These are phyloP conservation scores for Aurelia aurita DNA, from an alignment of 30 jellyfish, hydroid and myxozoan species.

Conservation along the genomic window DNA sequence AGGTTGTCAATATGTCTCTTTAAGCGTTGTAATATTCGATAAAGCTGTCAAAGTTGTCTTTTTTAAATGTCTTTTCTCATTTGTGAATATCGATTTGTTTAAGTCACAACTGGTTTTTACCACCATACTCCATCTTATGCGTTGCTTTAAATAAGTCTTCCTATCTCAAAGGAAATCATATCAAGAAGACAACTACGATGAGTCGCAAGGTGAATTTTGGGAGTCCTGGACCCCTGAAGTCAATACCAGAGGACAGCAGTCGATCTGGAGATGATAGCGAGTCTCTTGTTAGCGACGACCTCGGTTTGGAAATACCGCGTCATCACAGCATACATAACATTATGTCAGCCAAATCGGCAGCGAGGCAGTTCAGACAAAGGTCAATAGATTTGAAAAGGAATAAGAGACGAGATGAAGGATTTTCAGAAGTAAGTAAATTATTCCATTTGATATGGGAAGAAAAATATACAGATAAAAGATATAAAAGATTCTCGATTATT, in stretches of 20 bases:
- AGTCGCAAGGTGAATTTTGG: conserved; percentile 38
- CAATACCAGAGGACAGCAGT: conserved; percentile 2
- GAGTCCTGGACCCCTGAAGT: neutral
- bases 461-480: too few species aligned
- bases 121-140: too few species aligned
- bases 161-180: too few species aligned
- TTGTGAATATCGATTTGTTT: too few species aligned
- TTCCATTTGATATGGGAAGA: neutral
- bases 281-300: conserved; percentile 15
- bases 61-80: too few species aligned
- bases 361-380: conserved; percentile 29
- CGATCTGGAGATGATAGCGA: conserved; percentile 3
- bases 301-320: conserved; percentile 30
- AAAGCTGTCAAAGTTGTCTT: too few species aligned
- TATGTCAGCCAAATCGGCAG: conserved; percentile 48
- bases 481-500: too few species aligned
- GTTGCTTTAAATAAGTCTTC: too few species aligned
- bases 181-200: neutral
- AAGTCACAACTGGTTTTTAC: too few species aligned
- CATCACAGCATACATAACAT: conserved; percentile 38
- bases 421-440: conserved; percentile 11
- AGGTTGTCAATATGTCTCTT: too few species aligned
- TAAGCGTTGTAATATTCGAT: too few species aligned
- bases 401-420: conserved; percentile 43
- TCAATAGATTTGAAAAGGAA: conserved; percentile 22